Conservation (phyloP, 2,797 vertebrate species). For the Orientallactaga sibirica region DNA sequence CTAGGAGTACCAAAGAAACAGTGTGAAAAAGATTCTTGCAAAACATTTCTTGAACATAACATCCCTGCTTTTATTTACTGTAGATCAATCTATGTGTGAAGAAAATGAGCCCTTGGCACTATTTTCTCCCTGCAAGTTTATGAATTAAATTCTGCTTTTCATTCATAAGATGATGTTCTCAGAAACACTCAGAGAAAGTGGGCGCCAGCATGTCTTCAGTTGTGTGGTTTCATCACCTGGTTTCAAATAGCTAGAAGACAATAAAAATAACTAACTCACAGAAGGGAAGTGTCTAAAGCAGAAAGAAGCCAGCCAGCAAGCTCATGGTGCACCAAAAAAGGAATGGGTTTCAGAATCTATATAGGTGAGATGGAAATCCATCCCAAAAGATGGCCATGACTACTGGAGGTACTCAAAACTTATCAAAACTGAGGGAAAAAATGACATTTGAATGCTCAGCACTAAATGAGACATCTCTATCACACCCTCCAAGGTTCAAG, state of each 20-base stretch:
- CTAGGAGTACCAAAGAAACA: not conserved
- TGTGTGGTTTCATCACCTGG: conserved; percentile 36
- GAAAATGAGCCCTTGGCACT: not conserved
- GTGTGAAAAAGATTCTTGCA: not conserved
- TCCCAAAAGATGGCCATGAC: too few relatives aligned
- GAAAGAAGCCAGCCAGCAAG: not conserved
- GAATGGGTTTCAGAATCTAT: too few relatives aligned
- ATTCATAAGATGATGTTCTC: not conserved
- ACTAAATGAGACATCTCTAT: too few relatives aligned
- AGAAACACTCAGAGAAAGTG: not conserved
- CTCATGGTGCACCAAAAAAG: too few relatives aligned
- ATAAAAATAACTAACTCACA: not conserved
- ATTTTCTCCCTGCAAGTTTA: not conserved
- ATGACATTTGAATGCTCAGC: too few relatives aligned
- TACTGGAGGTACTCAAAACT: too few relatives aligned
- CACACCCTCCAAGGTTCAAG: too few relatives aligned
- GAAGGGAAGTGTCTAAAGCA: not conserved
- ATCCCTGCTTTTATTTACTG: not conserved
- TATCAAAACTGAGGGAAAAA: too few relatives aligned
- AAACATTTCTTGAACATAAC: not conserved
- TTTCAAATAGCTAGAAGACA: not conserved
- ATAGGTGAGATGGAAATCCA: too few relatives aligned
- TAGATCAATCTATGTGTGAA: not conserved
- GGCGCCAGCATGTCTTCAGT: not conserved
- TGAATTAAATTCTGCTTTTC: not conserved